These are phyloP conservation scores for Actinopyga echinites DNA, from an alignment of 53 echinoderm and acorn worm genomes.

Conservation along the genomic window DNA sequence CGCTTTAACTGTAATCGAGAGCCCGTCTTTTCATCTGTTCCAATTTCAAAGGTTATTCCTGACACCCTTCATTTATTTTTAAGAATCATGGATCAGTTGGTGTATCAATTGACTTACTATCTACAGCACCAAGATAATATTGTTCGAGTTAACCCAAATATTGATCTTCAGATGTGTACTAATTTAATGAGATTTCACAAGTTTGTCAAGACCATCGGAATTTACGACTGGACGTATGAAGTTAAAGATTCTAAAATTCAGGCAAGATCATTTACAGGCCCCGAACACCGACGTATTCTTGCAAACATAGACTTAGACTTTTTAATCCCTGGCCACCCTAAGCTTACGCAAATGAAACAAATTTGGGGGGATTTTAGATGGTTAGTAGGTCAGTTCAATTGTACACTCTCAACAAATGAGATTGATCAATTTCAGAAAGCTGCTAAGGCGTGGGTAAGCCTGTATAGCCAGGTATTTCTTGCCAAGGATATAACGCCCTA, in stretches of 20 bases:
- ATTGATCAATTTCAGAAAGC: neutral
- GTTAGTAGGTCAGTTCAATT: no score
- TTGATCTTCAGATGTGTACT: constrained; percentile 17
- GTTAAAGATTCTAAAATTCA: neutral
- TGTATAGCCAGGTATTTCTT: neutral
- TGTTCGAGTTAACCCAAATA: neutral
- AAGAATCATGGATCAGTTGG: constrained; percentile 24
- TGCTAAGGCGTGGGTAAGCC: neutral
- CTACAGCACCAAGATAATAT: constrained; percentile 1
- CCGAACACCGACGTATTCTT: neutral
- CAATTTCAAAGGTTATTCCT: constrained; percentile 2
- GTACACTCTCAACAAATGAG: neutral
- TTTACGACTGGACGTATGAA: neutral
- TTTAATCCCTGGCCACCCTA: neutral
- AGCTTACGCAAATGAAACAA: neutral
- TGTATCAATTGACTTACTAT: constrained; percentile 32
- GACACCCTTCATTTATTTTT: constrained; percentile 3
- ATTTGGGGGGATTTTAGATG: neutral
- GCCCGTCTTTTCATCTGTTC: neutral
- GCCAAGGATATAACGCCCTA: constrained; percentile 2
- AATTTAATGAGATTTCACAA: constrained; percentile 2
- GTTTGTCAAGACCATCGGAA: neutral
- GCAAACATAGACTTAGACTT: neutral
- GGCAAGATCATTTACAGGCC: constrained; percentile 20
- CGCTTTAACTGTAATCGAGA: neutral